Evolutionary conservation across 2,888 invertebrate species (phyloP).

Genomic region (Belgica antarctica): DNA sequence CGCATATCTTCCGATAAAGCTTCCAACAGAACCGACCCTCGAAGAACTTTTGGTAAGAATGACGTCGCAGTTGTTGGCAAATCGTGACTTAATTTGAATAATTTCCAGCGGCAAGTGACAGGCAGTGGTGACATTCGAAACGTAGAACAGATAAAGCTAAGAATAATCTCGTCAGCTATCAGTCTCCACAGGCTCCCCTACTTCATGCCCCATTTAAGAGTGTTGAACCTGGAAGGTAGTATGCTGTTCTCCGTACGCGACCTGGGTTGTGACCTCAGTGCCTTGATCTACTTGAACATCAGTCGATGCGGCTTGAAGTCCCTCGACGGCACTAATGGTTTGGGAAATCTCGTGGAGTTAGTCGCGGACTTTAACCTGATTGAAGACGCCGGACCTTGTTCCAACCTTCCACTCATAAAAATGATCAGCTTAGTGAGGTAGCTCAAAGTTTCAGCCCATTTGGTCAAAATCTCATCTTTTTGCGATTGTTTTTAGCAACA

Average conservation of each 20-base stretch:
- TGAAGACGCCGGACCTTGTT: constrained; percentile 62
- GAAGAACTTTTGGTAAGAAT: constrained; percentile 60
- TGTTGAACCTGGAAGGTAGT: constrained; percentile 66
- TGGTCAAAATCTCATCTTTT: background rate
- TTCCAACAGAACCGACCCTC: constrained; percentile 60
- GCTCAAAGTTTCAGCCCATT: constrained; percentile 39
- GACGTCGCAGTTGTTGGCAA: background rate
- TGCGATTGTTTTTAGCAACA: constrained; percentile 48
- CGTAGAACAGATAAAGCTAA: constrained; percentile 61
- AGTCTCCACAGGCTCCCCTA: constrained; percentile 64
- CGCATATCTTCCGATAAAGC: constrained; percentile 59
- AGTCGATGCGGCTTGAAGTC: constrained; percentile 65
- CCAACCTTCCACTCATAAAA: constrained; percentile 57
- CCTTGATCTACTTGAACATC: constrained; percentile 57
- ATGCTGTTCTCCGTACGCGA: constrained; percentile 66
- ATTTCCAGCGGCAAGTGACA: constrained; percentile 54
- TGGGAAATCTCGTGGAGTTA: constrained; percentile 62
- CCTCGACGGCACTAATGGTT: constrained; percentile 67
- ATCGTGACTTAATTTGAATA: too few species aligned
- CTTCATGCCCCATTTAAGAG: constrained; percentile 62
- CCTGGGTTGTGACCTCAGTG: constrained; percentile 64
- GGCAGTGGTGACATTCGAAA: constrained; percentile 56
- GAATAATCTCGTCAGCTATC: constrained; percentile 65
- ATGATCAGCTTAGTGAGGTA: constrained; percentile 56
- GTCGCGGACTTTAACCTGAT: constrained; percentile 65